Evolutionary conservation across 2,797 vertebrate genomes (phyloP), one percentile per base, ranked within the genome.

Genomic region (Amazonetta brasiliensis): DNA sequence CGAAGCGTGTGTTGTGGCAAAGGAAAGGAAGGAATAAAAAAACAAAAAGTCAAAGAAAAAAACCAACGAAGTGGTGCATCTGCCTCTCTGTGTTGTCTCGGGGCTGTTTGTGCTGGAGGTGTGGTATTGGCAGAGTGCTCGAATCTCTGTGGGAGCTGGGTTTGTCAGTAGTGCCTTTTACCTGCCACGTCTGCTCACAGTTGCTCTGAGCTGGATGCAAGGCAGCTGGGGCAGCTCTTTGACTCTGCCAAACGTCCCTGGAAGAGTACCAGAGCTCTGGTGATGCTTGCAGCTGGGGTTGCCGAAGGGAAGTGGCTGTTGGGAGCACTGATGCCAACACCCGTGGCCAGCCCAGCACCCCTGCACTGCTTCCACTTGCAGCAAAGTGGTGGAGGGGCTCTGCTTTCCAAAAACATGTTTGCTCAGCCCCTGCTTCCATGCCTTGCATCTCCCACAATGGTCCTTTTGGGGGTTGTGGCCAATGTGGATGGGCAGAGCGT

Each of bases 21-120:
- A 94, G 86, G 94, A 85, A 67, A 58, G 72, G 87, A 90, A 84
- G 93, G 92, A 97, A 97, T 97, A 55, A 94, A 92, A 83, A 81
- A 83, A 8, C 48, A 25, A 76, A 75, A 63, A 66, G 50, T 56
- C 60, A 90, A 94, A 74, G 46, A 67, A 89, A 89, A 89, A 11
- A 6, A 11, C n/a, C n/a, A 6, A 56, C 35, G 78, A 89, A 95
- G 62, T 12, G 2, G 63, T 18, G 10, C 26, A 4, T 11, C 50
- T 84, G 75, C n/a, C 31, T 84, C 37, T 63, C 48, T 87, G 44
- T 79, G 26, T 91, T 94, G 41, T 89, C 55, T 94, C 75, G 33
- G 78, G 77, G 81, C 86, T 64, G 77, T 82, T 83, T 68, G 35
- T 37, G 33, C 15, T 0, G 1, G 72, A 64, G 31, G 16, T 33